A percentile compares a stretch with the other conserved stretches of the same genome.
phyloP scores from a whole-genome alignment of 2,797 vertebrate species.

The Somateria mollissima region DNA sequence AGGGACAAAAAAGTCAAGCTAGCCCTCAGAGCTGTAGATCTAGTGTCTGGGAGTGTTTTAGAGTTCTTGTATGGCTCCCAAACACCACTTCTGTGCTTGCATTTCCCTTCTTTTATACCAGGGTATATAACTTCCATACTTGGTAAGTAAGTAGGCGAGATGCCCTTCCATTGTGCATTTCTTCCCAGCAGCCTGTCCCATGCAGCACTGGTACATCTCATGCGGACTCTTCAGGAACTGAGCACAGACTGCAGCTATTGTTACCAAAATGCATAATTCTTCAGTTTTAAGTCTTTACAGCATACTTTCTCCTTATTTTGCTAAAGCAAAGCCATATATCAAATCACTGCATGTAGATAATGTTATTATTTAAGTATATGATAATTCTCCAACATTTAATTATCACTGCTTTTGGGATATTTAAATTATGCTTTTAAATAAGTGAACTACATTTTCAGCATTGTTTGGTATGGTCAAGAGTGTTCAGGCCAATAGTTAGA shows the following conservation, averaged over 20 bases:
- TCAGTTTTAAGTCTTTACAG: neutral
- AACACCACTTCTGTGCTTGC: neutral
- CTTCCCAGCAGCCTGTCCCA: neutral
- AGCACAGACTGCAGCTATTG: neutral
- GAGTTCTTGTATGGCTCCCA: neutral
- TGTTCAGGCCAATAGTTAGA: neutral
- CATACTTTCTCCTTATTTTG: neutral
- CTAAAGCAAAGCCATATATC: neutral
- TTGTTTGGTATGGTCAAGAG: neutral
- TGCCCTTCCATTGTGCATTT: neutral
- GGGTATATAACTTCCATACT: neutral
- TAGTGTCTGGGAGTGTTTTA: neutral
- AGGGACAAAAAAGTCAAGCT: neutral
- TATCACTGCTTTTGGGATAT: neutral
- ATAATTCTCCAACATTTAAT: neutral
- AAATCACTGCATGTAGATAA: neutral
- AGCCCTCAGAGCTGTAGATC: neutral
- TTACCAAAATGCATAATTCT: neutral
- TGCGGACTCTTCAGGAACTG: neutral
- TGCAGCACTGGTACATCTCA: rapidly evolving
- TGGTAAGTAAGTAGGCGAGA: neutral
- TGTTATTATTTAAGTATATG: neutral
- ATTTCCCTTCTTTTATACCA: neutral
- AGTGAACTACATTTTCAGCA: neutral
- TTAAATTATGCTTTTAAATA: neutral